Base-by-base conservation (phyloP, 2,888 invertebrate genomes). In the Cheilosia impressa region DNA sequence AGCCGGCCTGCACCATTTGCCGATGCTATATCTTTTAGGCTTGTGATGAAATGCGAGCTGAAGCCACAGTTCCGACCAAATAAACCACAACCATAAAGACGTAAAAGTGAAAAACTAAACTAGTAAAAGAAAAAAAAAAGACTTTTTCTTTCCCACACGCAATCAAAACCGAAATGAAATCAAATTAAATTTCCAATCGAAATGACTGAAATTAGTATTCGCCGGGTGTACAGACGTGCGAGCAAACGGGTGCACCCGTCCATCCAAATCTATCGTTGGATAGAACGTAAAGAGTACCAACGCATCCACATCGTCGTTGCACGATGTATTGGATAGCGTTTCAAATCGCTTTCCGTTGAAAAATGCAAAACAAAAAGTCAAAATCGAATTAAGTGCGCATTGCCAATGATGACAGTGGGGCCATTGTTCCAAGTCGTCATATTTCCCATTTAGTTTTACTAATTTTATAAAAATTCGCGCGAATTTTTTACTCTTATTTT, bases 131-230 rank as follows among this genome's bases (percentile, higher is more conserved):
- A 50, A 50, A 53, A 50, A 68, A 75, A 81, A 1, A n/a, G n/a
- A 81, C 81, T 76, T 76, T 76, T 76, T 81, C 81, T 81, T 81
- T 81, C 76, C 65, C 76, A 52, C 68, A 69, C 47, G 38, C n/a
- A 19, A 71, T 58, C 66, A 15, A 62, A 81, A 38, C 34, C 17
- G 24, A 63, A 68, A 55, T 34, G 50, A 81, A 69, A 76, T 69
- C 52, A 81, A 80, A 71, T 82, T 60, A 45, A 65, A 65, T 77
- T 77, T 77, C 65, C 63, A 71, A 82, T 52, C 13, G 24, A 63
- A 77, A 81, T 81, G 76, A 81, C 41, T n/a, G 22, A 62, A 77
- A 82, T 82, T 77, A 82, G 58, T 82, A 82, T 82, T 77, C 81
- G 71, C 65, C 58, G 53, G 71, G 65, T 82, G 81, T 82, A 38